Evolutionary conservation across 1,140 invertebrate genomes (phyloP).

Genomic region (Scaptomyza hsui): DNA sequence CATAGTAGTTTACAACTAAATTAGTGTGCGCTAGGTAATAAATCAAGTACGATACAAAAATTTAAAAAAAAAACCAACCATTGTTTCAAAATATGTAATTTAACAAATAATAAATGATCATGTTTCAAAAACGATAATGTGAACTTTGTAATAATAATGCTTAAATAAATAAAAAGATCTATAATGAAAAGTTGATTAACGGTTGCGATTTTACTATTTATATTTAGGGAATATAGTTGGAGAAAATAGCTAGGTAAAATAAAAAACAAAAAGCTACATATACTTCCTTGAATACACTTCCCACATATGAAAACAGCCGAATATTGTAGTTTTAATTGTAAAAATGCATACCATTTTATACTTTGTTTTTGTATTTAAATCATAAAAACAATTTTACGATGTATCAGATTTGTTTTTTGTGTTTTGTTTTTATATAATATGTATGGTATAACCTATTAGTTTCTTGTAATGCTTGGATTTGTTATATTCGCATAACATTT

Average conservation of each 20-base stretch:
- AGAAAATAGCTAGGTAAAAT: too few relatives aligned
- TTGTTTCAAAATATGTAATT: slow-evolving; percentile 74
- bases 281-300: background rate
- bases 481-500: slow-evolving; percentile 68
- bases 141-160: slow-evolving; percentile 66
- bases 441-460: slow-evolving; percentile 79
- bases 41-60: slow-evolving; percentile 46
- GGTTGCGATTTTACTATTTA: background rate
- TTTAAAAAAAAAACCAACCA: slow-evolving; percentile 41
- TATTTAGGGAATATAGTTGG: too few relatives aligned
- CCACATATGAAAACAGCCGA: slow-evolving; percentile 49
- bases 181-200: slow-evolving; percentile 48
- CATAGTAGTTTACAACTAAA: slow-evolving; percentile 69
- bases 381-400: slow-evolving; percentile 82
- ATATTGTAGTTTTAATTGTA: slow-evolving; percentile 50
- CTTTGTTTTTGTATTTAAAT: slow-evolving; percentile 76
- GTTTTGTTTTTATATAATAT: slow-evolving; percentile 61
- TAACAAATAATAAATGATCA: slow-evolving; percentile 47
- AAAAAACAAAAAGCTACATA: too few relatives aligned
- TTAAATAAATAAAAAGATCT: slow-evolving; percentile 73
- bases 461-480: slow-evolving; percentile 73
- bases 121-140: slow-evolving; percentile 59
- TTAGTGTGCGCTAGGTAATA: slow-evolving; percentile 67
- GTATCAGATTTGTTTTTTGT: slow-evolving; percentile 60
- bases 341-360: slow-evolving; percentile 64